Conservation (phyloP, 2,113 vertebrate species). For the Copsychus sechellarum region DNA sequence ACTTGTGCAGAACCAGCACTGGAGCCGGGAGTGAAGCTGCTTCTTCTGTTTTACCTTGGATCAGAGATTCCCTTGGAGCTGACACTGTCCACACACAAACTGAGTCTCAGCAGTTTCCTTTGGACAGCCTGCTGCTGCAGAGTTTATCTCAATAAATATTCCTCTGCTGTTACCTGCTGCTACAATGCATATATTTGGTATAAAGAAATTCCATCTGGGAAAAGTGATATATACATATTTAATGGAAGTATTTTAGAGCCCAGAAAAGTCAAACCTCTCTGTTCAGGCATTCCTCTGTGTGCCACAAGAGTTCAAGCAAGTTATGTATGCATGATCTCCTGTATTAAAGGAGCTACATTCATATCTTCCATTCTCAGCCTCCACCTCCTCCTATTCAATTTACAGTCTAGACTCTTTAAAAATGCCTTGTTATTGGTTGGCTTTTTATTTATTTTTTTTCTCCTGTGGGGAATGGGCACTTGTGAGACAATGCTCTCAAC, state of each 20-base stretch:
- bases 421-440: background rate
- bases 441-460: background rate
- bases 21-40: background rate
- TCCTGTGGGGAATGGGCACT: constrained; percentile 32
- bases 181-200: background rate
- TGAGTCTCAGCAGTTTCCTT: background rate
- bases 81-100: background rate
- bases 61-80: background rate
- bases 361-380: constrained; percentile 10
- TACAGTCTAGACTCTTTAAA: constrained; percentile 53
- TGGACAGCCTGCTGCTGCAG: background rate
- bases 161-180: background rate
- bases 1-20: background rate
- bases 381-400: constrained; percentile 37
- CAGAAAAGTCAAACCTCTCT: background rate
- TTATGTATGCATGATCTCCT: background rate
- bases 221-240: background rate
- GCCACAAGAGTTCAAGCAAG: background rate
- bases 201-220: background rate
- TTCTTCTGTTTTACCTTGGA: background rate
- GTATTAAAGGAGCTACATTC: background rate
- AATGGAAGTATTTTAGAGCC: background rate
- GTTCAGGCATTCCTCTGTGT: background rate
- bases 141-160: background rate
- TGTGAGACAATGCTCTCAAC: constrained; percentile 33